Conservation (phyloP, 2,888 invertebrate genomes). For the Ichneumon xanthorius region DNA sequence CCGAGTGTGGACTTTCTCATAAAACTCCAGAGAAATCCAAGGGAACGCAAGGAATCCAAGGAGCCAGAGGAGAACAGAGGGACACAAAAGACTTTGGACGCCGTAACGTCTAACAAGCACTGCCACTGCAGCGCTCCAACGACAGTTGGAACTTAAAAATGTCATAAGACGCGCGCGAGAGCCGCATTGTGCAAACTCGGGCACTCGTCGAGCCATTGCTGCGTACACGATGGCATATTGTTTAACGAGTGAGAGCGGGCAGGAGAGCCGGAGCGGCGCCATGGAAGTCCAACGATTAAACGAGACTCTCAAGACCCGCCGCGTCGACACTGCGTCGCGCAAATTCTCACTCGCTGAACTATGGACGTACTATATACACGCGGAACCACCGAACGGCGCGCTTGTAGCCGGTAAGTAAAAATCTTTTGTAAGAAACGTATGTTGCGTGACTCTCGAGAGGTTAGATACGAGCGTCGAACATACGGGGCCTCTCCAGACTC, state of each 20-base stretch:
- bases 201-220: constrained; percentile 81
- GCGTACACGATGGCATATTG: constrained; percentile 82
- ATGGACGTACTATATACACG: no score
- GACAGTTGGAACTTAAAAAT: constrained; percentile 73
- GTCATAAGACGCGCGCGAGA: constrained; percentile 77
- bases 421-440: constrained; percentile 36
- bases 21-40: no score
- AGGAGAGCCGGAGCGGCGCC: neutral
- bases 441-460: constrained; percentile 21
- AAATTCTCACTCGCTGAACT: constrained; percentile 10
- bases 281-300: constrained; percentile 16
- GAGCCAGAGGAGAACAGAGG: neutral
- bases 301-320: constrained; percentile 2
- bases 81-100: constrained; percentile 74
- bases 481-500: constrained; percentile 37
- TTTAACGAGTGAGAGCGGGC: constrained; percentile 76
- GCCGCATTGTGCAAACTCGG: constrained; percentile 58
- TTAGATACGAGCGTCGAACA: constrained; percentile 29
- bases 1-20: neutral
- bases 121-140: neutral
- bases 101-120: constrained; percentile 78
- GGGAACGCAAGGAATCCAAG: neutral
- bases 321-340: constrained; percentile 13
- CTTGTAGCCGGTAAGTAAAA: constrained; percentile 3
- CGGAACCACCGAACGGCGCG: no score